Evolutionary conservation across 2,888 invertebrate genomes (phyloP).

Genomic region (Limnephilus rhombicus): DNA sequence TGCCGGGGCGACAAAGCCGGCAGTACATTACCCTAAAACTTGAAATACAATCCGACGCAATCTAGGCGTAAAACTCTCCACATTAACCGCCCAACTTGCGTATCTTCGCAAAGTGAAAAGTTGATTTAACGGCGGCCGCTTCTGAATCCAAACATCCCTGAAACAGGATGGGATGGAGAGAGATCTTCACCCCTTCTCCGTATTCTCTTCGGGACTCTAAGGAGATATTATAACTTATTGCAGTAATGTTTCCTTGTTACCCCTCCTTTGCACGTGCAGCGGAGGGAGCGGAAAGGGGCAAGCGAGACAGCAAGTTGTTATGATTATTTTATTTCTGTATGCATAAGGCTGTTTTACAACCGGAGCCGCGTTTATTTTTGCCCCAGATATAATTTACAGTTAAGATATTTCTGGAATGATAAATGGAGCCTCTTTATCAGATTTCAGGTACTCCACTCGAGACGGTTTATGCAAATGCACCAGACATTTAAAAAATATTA

Average conservation of each 20-base stretch:
- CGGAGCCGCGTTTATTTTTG: constrained; percentile 43
- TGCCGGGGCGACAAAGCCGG: neutral
- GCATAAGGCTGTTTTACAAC: constrained; percentile 43
- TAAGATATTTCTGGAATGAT: constrained; percentile 41
- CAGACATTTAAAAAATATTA: constrained; percentile 5
- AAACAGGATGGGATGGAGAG: constrained; percentile 47
- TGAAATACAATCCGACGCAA: constrained; percentile 37
- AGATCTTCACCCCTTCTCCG: constrained; percentile 53
- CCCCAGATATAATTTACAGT: constrained; percentile 44
- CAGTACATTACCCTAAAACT: constrained; percentile 32
- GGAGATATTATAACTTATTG: constrained; percentile 66
- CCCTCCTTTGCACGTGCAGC: constrained; percentile 54
- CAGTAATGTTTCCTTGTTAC: constrained; percentile 66
- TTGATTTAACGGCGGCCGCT: constrained; percentile 52
- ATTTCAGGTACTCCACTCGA: constrained; percentile 44
- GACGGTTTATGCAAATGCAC: constrained; percentile 35
- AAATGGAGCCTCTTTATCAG: constrained; percentile 49
- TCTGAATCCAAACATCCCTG: constrained; percentile 54
- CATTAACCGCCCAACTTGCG: constrained; percentile 37
- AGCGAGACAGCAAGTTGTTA: constrained; percentile 15
- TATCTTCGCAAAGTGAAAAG: constrained; percentile 59
- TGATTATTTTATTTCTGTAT: constrained; percentile 41
- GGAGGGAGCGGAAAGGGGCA: neutral
- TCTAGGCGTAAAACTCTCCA: constrained; percentile 38
- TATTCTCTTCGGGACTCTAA: constrained; percentile 52